Evolutionary conservation across 2,888 invertebrate species (phyloP).

Genomic region (Netelia fuscicornis): DNA sequence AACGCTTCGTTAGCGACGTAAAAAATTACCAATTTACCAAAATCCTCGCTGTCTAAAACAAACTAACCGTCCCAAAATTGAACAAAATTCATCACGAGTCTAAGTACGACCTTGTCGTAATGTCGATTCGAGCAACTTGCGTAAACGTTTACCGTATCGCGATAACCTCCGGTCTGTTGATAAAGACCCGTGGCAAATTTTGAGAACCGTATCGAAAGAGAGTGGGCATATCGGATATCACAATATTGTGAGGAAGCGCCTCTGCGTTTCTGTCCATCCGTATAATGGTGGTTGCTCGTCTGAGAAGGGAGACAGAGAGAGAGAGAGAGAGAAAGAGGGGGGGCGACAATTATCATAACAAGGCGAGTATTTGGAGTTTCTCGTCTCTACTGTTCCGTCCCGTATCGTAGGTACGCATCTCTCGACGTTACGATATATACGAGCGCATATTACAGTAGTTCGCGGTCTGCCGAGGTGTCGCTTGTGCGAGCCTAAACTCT

Average conservation of each 20-base stretch:
- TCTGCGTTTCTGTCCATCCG: constrained; percentile 57
- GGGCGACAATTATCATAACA: constrained; percentile 82
- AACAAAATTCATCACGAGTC: too few species aligned
- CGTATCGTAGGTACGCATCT: constrained; percentile 78
- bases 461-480: constrained; percentile 65
- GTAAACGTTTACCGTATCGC: too few species aligned
- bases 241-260: constrained; percentile 80
- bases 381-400: constrained; percentile 61
- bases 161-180: not conserved
- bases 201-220: constrained; percentile 25
- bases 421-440: constrained; percentile 6
- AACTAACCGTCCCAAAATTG: too few species aligned
- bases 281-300: constrained; percentile 62
- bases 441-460: constrained; percentile 73
- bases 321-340: constrained; percentile 25
- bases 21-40: too few species aligned
- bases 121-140: too few species aligned
- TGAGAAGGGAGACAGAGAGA: too few species aligned
- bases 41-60: too few species aligned
- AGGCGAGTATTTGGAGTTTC: constrained; percentile 79
- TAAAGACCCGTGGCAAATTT: not conserved
- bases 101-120: too few species aligned
- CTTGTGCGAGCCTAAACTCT: constrained; percentile 30
- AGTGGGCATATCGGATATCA: constrained; percentile 78
- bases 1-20: too few species aligned